Percentiles rank a stretch among this genome's conserved stretches.
Evolutionary conservation across 1,140 invertebrate species (phyloP).

Genomic region (Littorina saxatilis): DNA sequence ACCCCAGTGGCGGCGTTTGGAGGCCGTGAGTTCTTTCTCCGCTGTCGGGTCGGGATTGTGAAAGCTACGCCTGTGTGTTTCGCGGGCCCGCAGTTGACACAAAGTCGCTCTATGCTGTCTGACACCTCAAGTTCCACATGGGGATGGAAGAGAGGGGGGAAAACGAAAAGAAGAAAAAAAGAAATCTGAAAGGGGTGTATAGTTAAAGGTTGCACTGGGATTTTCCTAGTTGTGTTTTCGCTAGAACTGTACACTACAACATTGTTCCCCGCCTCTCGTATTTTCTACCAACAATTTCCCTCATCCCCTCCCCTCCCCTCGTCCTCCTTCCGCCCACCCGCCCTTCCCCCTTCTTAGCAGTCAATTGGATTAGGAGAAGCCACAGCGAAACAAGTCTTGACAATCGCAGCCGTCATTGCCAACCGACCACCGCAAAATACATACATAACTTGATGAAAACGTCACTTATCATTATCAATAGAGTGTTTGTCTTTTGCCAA

Average conservation of each 20-base stretch:
- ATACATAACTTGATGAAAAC: slow-evolving; percentile 24
- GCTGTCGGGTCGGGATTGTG: neutral
- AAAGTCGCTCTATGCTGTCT: slow-evolving; percentile 2
- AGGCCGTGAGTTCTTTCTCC: neutral
- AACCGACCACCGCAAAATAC: neutral
- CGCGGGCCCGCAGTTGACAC: neutral
- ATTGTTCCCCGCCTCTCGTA: no score
- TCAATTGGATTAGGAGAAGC: slow-evolving; percentile 9
- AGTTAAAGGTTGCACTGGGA: no score
- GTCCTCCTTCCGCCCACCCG: no score
- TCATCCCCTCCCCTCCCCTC: no score
- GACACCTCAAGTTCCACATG: neutral
- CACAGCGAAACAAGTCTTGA: neutral
- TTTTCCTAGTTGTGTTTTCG: no score
- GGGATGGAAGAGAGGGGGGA: neutral
- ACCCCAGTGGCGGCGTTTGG: neutral
- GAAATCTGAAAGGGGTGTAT: neutral
- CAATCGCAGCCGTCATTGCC: slow-evolving; percentile 11
- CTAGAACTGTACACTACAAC: no score
- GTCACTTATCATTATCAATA: neutral
- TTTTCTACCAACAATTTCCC: no score
- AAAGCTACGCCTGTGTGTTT: neutral
- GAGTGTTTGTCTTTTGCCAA: no score
- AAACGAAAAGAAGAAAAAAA: neutral
- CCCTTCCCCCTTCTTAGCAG: neutral